Percentiles rank a stretch among this genome's conserved stretches.
Evolutionary conservation across 2,113 vertebrate genomes (phyloP).

Genomic region (Balaeniceps rex): DNA sequence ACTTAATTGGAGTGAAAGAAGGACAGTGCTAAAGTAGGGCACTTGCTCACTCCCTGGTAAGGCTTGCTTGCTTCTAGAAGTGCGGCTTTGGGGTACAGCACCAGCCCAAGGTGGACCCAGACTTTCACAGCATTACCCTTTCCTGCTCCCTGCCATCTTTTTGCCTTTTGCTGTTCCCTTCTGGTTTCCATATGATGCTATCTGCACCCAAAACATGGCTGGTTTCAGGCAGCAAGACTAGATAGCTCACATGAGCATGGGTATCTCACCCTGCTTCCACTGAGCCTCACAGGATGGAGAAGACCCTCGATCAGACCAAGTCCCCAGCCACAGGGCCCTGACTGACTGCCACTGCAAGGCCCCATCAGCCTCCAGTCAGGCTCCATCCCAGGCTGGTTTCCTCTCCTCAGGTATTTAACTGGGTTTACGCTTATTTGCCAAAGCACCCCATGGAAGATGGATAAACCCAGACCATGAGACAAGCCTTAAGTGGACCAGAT

Average conservation of each 20-base stretch:
- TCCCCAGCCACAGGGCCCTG: background rate
- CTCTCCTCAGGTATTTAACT: background rate
- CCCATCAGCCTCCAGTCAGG: background rate
- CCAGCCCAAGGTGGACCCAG: background rate
- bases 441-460: background rate
- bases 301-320: background rate
- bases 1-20: background rate
- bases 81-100: background rate
- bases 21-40: background rate
- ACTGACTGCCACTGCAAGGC: background rate
- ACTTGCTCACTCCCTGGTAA: background rate
- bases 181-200: background rate
- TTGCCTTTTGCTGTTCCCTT: background rate
- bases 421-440: background rate
- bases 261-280: background rate
- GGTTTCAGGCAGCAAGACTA: background rate
- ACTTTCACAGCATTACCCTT: background rate
- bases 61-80: background rate
- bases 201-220: background rate
- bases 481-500: background rate
- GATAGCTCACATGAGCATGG: background rate
- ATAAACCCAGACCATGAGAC: background rate
- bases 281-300: background rate
- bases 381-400: background rate
- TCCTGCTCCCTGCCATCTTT: background rate